A percentile compares a stretch with the other conserved stretches of the same genome.
Conservation (phyloP, 2,797 vertebrate species). For the Glyptemys insculpta region DNA sequence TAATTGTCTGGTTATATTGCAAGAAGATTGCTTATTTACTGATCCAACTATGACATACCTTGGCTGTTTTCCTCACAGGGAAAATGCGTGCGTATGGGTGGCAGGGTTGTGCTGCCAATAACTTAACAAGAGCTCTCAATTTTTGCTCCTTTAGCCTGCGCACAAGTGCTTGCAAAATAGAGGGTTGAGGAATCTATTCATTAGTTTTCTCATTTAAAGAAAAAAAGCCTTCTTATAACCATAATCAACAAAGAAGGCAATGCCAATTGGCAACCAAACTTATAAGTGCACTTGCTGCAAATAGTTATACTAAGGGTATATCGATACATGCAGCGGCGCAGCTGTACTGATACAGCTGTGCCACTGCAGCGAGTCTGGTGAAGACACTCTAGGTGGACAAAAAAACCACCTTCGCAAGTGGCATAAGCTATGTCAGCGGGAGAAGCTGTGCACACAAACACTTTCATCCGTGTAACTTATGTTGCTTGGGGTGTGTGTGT, state of each 20-base stretch:
- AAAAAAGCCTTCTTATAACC: background rate
- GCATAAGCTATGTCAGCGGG: too few species aligned
- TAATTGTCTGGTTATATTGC: background rate
- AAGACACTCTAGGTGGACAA: too few species aligned
- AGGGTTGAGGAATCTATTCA: background rate
- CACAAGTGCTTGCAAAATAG: background rate
- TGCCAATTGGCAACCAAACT: fast-evolving
- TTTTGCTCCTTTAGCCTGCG: background rate
- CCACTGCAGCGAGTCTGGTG: too few species aligned
- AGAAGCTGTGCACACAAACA: too few species aligned
- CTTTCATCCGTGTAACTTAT: too few species aligned
- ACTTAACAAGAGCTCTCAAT: background rate
- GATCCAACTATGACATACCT: fast-evolving
- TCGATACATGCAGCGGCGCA: too few species aligned
- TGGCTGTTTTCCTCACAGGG: fast-evolving
- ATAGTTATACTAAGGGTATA: background rate
- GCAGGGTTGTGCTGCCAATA: background rate
- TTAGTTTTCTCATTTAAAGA: background rate
- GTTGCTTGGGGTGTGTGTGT: too few species aligned
- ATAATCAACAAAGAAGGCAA: background rate
- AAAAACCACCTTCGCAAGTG: too few species aligned
- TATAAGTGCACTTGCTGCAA: fast-evolving
- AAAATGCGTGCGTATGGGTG: background rate
- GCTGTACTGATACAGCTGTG: too few species aligned
- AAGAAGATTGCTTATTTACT: background rate